A percentile compares a stretch with the other conserved stretches of the same genome.
phyloP scores from a whole-genome alignment of 2,797 vertebrate species.

The Phrynocephalus forsythii region DNA sequence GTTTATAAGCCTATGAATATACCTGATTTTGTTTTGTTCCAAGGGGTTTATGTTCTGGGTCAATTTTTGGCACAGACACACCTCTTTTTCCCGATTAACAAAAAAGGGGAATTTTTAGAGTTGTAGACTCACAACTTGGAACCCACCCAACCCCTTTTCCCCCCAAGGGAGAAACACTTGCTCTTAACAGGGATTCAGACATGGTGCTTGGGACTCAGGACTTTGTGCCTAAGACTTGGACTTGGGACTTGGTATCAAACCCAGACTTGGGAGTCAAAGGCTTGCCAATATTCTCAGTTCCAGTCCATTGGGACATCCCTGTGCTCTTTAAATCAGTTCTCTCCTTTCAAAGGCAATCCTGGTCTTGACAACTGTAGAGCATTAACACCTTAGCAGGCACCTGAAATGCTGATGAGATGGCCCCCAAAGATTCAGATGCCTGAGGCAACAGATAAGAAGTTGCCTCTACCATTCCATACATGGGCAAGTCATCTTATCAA shows the following conservation, averaged over 20 bases:
- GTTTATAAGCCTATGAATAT: constrained; percentile 26
- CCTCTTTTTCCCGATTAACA: constrained; percentile 6
- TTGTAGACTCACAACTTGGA: no score
- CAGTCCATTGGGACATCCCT: neutral
- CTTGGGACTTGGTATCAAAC: no score
- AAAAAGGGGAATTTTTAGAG: constrained; percentile 9
- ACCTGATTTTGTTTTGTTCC: constrained; percentile 43
- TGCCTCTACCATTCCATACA: no score
- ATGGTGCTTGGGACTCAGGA: no score
- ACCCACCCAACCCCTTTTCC: no score
- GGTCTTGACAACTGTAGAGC: neutral
- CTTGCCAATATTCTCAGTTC: neutral
- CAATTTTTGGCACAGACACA: constrained; percentile 12
- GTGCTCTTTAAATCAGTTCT: neutral
- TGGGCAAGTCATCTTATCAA: no score
- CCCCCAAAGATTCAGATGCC: no score
- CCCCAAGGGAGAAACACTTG: no score
- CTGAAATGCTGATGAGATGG: neutral
- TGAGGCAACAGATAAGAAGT: no score
- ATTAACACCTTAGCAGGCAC: neutral
- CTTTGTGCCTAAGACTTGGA: no score
- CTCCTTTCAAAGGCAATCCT: neutral
- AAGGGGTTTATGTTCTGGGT: constrained; percentile 42
- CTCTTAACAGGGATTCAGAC: no score
- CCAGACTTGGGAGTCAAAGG: no score